Evolutionary conservation across 2,888 invertebrate genomes (phyloP), one percentile per base, ranked within the genome.

Genomic region (Drosophila formosana): DNA sequence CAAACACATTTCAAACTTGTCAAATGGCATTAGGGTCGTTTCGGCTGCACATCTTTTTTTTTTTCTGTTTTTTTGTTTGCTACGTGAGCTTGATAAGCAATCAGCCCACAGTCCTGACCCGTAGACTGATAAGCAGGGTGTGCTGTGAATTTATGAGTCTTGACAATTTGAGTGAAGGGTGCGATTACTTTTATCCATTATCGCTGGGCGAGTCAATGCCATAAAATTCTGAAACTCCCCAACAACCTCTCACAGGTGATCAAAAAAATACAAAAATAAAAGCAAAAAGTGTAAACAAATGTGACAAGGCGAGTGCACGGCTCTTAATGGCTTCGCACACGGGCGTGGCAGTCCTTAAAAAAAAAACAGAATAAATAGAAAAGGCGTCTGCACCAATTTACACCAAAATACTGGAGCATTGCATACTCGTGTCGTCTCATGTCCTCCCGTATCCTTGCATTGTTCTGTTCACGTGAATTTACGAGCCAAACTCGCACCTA

Each of bases 1-100:
- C 80, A 87, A 80, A 75, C 82, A 81, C 75, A 77, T 77, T 83
- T 70, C 53, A 45, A 61, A 71, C 61, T 78, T 82, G 82, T 85
- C 86, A 85, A 85, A 67, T 51, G 83, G 78, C 66, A 76, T 79
- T 82, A 85, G 55, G 1, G 34, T 13, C 78, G 78, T 65, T 80
- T 60, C 63, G 69, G 28, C 32, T 32, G 32, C 32, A 32, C 32
- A 18, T 18, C 18, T 18, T 18, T 32, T 32, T 32, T 32, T 32
- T 3, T 30, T 41, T 18, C 6, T 4, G 7, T 7, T 30, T 30
- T 30, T 6, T 9, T 18, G 39, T 30, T 37, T 47, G n/a, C 47
- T 61, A 60, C 65, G 64, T 61, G 63, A 23, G 26, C 4, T 3
- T 64, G 76, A 72, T 75, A 76, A 76, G 75, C 64, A 69, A 64